Evolutionary conservation across 2,888 invertebrate species (phyloP), one percentile per base, ranked within the genome.

Genomic region (Embidobia sp.): DNA sequence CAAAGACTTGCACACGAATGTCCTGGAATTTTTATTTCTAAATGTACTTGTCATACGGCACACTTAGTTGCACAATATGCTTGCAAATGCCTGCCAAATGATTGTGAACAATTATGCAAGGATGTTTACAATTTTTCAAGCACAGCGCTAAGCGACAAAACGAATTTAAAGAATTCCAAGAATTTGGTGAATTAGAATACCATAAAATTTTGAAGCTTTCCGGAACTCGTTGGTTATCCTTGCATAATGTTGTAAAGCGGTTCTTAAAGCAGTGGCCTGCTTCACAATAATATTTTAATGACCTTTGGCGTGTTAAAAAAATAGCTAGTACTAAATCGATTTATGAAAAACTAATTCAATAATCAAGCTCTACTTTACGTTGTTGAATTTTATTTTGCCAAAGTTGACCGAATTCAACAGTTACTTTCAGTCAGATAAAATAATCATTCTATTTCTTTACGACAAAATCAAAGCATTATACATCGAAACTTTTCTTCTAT

Each of bases 221-320:
- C 18, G 83, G 83, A 53, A 85, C 85, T n/a, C 74, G 82, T 42
- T 86, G 86, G 85, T 76, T 85, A 4, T 85, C 85, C 10, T 57
- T 84, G n/a, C n/a, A n/a, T 29, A 67, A 80, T 67, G 42, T 42
- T 10, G 42, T 57, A 2, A 15, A 55, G 10, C 42, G 63, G 40
- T 27, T 76, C 13, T 46, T 79, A 10, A 57, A 69, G 19, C 76
- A 79, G 59, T 64, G 40, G 46, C 13, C 16, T 18, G 53, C 63
- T 7, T 53, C 76, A n/a, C 8, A n/a, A 1, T n/a, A n/a, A n/a
- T n/a, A n/a, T n/a, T n/a, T n/a, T n/a, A n/a, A n/a, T n/a, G n/a
- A n/a, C n/a, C n/a, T n/a, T n/a, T n/a, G n/a, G n/a, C n/a, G n/a
- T n/a, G n/a, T n/a, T n/a, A n/a, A n/a, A n/a, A n/a, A n/a, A n/a